Evolutionary conservation across 2,113 vertebrate genomes (phyloP).

Genomic region (Poecile atricapillus): DNA sequence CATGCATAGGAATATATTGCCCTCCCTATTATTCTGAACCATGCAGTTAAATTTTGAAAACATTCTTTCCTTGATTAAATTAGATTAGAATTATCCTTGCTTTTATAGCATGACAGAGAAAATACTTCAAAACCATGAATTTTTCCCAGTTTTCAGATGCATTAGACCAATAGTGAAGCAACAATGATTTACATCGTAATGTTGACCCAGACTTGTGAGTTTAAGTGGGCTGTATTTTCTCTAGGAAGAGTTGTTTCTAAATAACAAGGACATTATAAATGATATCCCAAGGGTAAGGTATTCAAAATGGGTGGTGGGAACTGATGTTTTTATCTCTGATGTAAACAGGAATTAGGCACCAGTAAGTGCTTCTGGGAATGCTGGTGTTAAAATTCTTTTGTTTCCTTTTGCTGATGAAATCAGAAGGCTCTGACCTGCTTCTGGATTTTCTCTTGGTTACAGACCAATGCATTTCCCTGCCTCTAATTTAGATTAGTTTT

Average conservation of each 20-base stretch:
- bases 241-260: constrained; percentile 32
- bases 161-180: not conserved
- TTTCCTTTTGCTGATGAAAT: not conserved
- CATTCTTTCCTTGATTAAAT: not conserved
- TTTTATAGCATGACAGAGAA: not conserved
- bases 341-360: constrained; percentile 43
- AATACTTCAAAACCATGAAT: not conserved
- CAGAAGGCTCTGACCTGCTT: not conserved
- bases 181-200: constrained; percentile 15
- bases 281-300: constrained; percentile 49
- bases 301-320: constrained; percentile 17
- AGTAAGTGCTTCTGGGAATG: constrained; percentile 9
- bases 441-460: not conserved
- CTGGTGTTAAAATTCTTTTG: not conserved
- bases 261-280: constrained; percentile 48
- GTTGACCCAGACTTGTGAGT: constrained; percentile 41
- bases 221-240: constrained; percentile 49
- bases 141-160: not conserved
- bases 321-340: constrained; percentile 27
- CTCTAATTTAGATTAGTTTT: not conserved
- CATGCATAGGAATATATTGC: not conserved
- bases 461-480: not conserved
- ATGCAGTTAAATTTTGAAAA: not conserved
- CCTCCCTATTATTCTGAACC: not conserved
- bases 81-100: not conserved